Evolutionary conservation across 2,113 vertebrate species (phyloP), one percentile per base, ranked within the genome.

Genomic region (Bucco capensis): DNA sequence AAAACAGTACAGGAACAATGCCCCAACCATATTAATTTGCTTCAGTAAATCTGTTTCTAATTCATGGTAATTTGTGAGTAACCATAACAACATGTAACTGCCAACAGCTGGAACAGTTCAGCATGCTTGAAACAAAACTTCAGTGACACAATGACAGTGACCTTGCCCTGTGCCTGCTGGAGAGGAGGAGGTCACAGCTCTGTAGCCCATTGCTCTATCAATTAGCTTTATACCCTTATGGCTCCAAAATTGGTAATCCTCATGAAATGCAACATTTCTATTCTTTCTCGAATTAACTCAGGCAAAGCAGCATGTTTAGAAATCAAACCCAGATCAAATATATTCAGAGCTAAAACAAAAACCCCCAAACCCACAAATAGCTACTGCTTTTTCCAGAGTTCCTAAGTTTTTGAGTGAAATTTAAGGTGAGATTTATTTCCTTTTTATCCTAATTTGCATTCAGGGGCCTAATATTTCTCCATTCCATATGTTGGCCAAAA

Each of bases 61-160:
- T 96, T 93, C 67, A 57, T 49, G 0, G 5, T 22, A 83, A 93
- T 91, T 79, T 90, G 64, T 57, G 74, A 85, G 89, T 92, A 83
- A 94, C 83, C 72, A 46, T 74, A 86, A 69, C 92, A 89, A 92
- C 38, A 0, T 73, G 56, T 40, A 66, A 81, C 89, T 91, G 82
- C 86, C 70, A 86, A 18, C 95, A 96, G 95, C 92, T 94, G 94
- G 91, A 78, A 37, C 47, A 81, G 78, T 37, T 89, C 84, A 79
- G 17, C n/a, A 40, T 50, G 50, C 30, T 67, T 40, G 65, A 66
- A 77, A 87, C 23, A n/a, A 40, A 87, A 89, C 56, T 77, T 69
- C 28, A 93, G n/a, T 67, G 22, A 64, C 91, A 61, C 35, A 75
- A 80, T 83, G 17, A 31, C 54, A 11, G 11, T 50, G 91, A 71